Base-by-base conservation (phyloP, 2,797 vertebrate genomes). In the Lates japonicus region DNA sequence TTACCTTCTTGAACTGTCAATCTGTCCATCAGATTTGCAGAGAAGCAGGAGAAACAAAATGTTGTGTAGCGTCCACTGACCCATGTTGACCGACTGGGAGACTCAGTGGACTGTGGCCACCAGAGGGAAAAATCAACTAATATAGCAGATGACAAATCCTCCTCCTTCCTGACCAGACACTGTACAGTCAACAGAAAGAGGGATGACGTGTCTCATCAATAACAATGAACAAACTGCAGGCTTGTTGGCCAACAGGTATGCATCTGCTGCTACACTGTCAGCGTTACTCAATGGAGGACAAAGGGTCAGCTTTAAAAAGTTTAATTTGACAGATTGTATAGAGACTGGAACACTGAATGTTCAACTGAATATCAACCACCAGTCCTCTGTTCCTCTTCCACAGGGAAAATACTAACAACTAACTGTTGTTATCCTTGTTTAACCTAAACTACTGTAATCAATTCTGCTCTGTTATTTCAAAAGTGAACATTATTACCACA, bases 1-100 rank as follows among this genome's bases (percentile, higher is more conserved):
- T 20, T 77, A 88, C 87, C 63, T 57, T 17, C 31, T 8, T 0
- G 0, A 0, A 9, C 0, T 0, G 0, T 20, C 6, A 17, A 20
- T 0, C 39, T 82, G 84, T 20, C 71, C 82, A 5, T 46, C 29
- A 1, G 59, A n/a, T 17, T 8, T 19, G 49, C 48, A 83, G 67
- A 91, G 49, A 29, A 92, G 41, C 4, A 76, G 5, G 6, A 91
- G 41, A 13, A 87, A 37, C 5, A 87, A 63, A 85, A 90, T 0
- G 20, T 0, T 37, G 0, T 44, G 29, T 0, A 81, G 46, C 10
- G 9, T 76, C 79, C 90, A 84, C 7, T 0, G 48, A 29, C 44
- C 51, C 92, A 93, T 93, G 46, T 41, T 78, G 76, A 39, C 75
- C 7, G n/a, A 20, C 10, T 16, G 31, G 46, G 25, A 41, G 25